Evolutionary conservation across 2,113 vertebrate genomes (phyloP), one percentile per base, ranked within the genome.

Genomic region (Platysteira castanea): DNA sequence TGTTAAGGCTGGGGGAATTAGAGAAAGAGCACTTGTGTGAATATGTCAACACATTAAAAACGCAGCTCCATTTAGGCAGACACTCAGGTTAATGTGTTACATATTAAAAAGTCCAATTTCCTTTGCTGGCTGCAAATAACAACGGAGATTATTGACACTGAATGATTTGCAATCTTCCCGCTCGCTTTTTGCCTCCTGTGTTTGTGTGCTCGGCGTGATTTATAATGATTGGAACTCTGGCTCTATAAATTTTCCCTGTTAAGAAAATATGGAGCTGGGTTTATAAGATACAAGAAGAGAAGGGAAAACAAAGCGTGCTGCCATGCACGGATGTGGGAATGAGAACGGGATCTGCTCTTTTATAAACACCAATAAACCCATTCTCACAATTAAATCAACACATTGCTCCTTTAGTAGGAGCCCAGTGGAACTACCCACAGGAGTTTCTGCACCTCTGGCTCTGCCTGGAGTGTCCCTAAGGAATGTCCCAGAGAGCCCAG

Each of bases 51-150:
- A 95, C 92, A 88, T 87, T 95, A 92, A 87, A 87, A 95, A 87
- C 6, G 41, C 87, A 91, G 84, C 83, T 77, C 92, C 91, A 74
- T 89, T 95, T 97, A 84, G 70, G 87, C 78, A 89, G 92, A 87
- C 86, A 56, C 95, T 96, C 79, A 88, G 92, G 85, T 94, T 97
- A 96, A 96, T 95, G 96, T 96, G 92, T 92, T 96, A 94, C 92
- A 87, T 92, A 95, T 95, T 97, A 94, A 96, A 95, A 95, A 93
- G 82, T 90, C 90, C 92, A 90, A 93, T 96, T 97, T 92, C 95
- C 93, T 94, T 87, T 73, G 86, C 92, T 93, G 86, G 85, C 92
- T 95, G 56, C 92, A 95, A 95, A 89, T 84, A 96, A 75, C 82
- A 80, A 49, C 53, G 2, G 20, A 27, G 92, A 68, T 90, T 94